Evolutionary conservation across 2,113 vertebrate genomes (phyloP).

Genomic region (Laticauda colubrina): DNA sequence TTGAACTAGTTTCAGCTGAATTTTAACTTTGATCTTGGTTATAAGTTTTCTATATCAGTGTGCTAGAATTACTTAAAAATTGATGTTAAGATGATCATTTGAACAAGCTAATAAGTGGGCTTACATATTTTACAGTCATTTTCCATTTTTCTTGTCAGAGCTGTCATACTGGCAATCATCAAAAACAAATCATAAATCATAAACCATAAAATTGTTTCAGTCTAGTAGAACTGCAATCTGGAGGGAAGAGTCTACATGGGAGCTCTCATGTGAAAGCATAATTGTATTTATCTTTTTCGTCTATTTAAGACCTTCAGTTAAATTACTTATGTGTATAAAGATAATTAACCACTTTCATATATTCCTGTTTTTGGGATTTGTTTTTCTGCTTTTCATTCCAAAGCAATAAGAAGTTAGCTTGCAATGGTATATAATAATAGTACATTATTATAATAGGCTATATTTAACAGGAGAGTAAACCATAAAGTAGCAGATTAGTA

Average conservation of each 20-base stretch:
- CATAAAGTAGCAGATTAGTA: background rate
- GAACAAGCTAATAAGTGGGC: background rate
- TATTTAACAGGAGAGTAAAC: background rate
- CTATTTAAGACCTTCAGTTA: background rate
- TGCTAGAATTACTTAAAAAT: background rate
- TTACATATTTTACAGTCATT: background rate
- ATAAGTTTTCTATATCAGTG: background rate
- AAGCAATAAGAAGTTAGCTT: background rate
- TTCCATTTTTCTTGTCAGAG: background rate
- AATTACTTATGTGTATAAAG: background rate
- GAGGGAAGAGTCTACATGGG: background rate
- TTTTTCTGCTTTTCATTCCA: background rate
- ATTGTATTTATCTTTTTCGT: background rate
- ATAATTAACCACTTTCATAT: background rate
- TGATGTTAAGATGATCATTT: background rate
- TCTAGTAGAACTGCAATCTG: conserved; percentile 15
- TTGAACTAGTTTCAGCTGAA: conserved; percentile 31
- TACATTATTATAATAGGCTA: background rate
- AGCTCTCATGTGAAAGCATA: background rate
- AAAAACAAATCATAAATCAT: background rate
- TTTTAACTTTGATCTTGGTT: conserved; percentile 20
- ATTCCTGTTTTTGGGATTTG: background rate
- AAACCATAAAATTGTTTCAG: conserved; percentile 16
- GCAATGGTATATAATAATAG: background rate
- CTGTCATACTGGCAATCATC: background rate